Conservation (phyloP, 2,113 vertebrate genomes). For the Ceyx cyanopectus region DNA sequence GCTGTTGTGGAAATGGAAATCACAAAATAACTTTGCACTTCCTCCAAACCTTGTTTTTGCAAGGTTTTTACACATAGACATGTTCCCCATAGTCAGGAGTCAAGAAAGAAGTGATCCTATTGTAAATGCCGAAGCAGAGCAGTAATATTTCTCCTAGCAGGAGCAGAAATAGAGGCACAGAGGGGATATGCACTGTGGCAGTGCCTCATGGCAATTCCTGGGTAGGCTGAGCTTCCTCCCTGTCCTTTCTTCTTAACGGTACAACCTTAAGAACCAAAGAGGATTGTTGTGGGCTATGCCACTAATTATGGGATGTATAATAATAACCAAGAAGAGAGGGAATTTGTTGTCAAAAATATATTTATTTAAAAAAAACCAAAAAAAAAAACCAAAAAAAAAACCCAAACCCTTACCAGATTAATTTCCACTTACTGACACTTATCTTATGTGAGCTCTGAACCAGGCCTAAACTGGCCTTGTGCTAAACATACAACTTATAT, state of each 20-base stretch:
- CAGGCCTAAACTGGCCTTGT: not conserved
- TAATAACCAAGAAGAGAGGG: not conserved
- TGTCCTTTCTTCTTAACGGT: not conserved
- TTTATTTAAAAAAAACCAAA: too few species aligned
- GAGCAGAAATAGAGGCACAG: not conserved
- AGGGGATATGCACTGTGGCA: not conserved
- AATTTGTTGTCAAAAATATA: too few species aligned
- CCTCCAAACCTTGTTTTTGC: not conserved
- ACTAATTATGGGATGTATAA: not conserved
- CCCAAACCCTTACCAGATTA: not conserved
- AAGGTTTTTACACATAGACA: not conserved
- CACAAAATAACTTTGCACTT: not conserved
- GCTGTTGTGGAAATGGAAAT: not conserved
- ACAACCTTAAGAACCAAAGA: not conserved
- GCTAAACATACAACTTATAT: not conserved
- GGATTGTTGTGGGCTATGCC: not conserved
- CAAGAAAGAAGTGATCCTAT: not conserved
- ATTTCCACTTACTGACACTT: not conserved
- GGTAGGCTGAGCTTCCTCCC: not conserved
- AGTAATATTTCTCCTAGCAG: not conserved
- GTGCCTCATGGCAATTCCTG: not conserved
- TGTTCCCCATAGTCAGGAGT: not conserved
- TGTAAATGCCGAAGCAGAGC: not conserved
- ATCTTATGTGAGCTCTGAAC: not conserved
- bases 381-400: too few species aligned